Conservation (phyloP, 2,797 vertebrate genomes). For the Micrastur ruficollis region DNA sequence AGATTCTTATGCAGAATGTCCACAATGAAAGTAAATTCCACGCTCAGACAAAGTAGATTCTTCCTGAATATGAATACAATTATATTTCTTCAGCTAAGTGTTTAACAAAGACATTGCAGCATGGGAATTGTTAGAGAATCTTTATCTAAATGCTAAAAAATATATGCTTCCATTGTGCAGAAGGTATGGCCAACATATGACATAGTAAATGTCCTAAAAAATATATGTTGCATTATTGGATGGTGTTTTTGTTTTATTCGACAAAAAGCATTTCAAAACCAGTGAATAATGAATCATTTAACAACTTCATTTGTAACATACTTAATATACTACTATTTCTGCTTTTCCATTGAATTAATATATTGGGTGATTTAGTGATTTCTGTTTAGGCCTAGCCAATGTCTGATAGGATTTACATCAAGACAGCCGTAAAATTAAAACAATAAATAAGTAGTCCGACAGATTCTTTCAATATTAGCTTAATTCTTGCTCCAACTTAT, state of each 20-base stretch:
- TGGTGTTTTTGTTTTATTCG: not conserved
- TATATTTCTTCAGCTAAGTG: not conserved
- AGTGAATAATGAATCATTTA: slow-evolving; percentile 25
- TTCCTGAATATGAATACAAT: not conserved
- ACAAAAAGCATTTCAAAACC: slow-evolving; percentile 19
- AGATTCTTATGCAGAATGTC: not conserved
- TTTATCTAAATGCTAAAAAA: not conserved
- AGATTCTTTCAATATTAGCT: slow-evolving; percentile 41
- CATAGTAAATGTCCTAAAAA: not conserved
- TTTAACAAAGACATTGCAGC: not conserved
- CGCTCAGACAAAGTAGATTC: not conserved
- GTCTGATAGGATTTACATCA: slow-evolving; percentile 2
- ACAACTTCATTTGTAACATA: not conserved
- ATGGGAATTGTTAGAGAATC: not conserved
- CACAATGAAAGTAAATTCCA: not conserved
- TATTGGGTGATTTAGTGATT: not conserved
- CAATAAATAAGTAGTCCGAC: slow-evolving; percentile 29
- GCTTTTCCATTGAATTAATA: not conserved
- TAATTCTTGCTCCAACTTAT: slow-evolving; percentile 9
- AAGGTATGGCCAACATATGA: not conserved
- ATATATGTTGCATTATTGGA: not conserved
- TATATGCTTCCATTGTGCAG: not conserved
- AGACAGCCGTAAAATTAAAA: slow-evolving; percentile 49
- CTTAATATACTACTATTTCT: not conserved
- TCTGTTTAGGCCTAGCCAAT: slow-evolving; percentile 4